Evolutionary conservation across 1,140 invertebrate genomes (phyloP).

Genomic region (Dendrolimus punctatus): DNA sequence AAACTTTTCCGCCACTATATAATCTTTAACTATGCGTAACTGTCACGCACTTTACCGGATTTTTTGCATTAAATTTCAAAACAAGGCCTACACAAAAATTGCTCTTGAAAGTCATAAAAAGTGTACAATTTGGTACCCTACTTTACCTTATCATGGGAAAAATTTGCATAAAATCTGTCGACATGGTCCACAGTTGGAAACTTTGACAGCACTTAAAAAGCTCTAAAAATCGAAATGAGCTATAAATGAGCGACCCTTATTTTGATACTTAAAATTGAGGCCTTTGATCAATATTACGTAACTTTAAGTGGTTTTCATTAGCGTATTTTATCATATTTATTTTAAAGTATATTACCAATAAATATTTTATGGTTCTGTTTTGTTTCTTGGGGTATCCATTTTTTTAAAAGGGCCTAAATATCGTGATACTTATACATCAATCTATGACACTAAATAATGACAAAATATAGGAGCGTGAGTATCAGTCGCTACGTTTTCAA

Average conservation of each 20-base stretch:
- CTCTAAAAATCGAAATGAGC: conserved; percentile 56
- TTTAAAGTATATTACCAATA: no score
- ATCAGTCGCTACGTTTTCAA: no score
- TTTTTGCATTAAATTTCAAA: conserved; percentile 1
- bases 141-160: conserved; percentile 47
- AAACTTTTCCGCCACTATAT: no score
- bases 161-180: conserved; percentile 64
- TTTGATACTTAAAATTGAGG: conserved; percentile 17
- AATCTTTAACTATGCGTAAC: no score
- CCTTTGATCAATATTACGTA: conserved; percentile 15
- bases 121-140: conserved; percentile 55
- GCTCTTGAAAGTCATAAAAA: conserved; percentile 40
- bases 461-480: no score
- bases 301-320: neutral
- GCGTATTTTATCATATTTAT: no score
- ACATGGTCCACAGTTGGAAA: conserved; percentile 42
- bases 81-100: neutral
- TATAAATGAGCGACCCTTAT: conserved; percentile 48
- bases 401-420: no score
- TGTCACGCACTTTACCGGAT: neutral
- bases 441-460: no score
- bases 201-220: conserved; percentile 55
- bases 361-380: no score
- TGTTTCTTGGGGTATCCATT: no score
- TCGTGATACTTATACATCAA: no score